These are phyloP conservation scores for Drosophila lacteicornis DNA, from an alignment of 1,140 invertebrate species.

Conservation along the genomic window DNA sequence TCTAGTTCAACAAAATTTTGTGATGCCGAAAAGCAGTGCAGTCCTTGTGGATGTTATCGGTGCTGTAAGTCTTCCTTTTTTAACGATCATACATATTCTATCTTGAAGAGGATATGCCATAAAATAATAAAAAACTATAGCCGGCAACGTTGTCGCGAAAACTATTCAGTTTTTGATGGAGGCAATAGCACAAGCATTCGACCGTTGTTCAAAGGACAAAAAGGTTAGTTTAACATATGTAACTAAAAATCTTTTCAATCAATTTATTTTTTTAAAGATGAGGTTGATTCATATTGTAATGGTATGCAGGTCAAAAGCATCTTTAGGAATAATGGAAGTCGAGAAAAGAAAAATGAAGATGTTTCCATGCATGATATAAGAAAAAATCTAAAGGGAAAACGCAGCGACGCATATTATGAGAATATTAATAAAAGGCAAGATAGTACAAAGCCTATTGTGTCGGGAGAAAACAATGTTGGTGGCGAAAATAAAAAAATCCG, in stretches of 20 bases:
- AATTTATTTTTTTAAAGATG: constrained; percentile 5
- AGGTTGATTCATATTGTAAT: neutral
- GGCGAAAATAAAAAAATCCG: neutral
- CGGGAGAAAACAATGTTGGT: neutral
- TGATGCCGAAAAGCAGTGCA: constrained; percentile 47
- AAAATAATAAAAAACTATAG: constrained; percentile 63
- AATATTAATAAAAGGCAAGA: neutral
- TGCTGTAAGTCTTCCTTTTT: constrained; percentile 34
- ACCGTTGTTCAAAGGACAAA: constrained; percentile 12
- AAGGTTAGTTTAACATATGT: constrained; percentile 13
- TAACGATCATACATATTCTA: constrained; percentile 55
- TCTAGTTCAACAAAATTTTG: constrained; percentile 61
- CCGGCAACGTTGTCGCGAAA: constrained; percentile 56
- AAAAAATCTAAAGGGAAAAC: neutral
- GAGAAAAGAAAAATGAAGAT: neutral
- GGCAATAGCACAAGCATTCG: constrained; percentile 54
- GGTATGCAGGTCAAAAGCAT: neutral
- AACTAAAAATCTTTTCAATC: too few relatives aligned
- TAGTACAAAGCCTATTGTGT: neutral
- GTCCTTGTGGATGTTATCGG: constrained; percentile 28
- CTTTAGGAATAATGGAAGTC: too few relatives aligned
- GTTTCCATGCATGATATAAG: neutral
- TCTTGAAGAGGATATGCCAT: constrained; percentile 65
- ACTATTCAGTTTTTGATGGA: constrained; percentile 62
- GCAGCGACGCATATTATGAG: neutral